Base-by-base conservation (phyloP, 2,888 invertebrate species). In the Rotaria sp. region DNA sequence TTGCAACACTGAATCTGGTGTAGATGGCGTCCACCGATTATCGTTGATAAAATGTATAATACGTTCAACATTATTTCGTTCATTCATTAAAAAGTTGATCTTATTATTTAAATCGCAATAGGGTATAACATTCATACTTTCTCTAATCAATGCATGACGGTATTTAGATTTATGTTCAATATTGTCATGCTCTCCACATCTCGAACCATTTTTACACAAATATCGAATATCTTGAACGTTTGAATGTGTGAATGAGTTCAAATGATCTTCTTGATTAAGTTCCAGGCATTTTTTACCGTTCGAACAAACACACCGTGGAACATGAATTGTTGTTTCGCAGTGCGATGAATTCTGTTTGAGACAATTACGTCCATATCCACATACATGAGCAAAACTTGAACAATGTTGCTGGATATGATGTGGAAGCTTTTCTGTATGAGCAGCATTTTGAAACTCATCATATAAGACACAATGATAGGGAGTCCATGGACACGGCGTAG, bases 261-360 rank as follows among this genome's bases (percentile, higher is more conserved):
- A 38, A 74, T 74, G 74, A 15, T 74, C 74, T 74, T 74, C 74
- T 74, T 74, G 35, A 74, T 74, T 74, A 35, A 74, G 30, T 38
- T 74, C 38, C 1, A 35, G 5, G 11, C 74, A 74, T 74, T 35
- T 24, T 1, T 74, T 21, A 38, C 74, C 74, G 15, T 74, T 0
- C 7, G 74, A 10, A 38, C 74, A 74, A 21, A 74, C 1, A 30
- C 15, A 30, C 3, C 74, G 74, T 11, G 74, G 15, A 8, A 74
- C 38, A 38, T 74, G 74, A 74, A 74, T 30, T 4, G 74, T 21
- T 30, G 15, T 74, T 15, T 74, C 21, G 21, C n/a, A 11, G 38
- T 74, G 74, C 21, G 21, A 35, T 15, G 74, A 13, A 8, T 35
- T 18, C 18, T 74, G 21, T 1, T 1, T 3, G 11, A n/a, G n/a